Base-by-base conservation (phyloP, 2,888 invertebrate genomes). In the Gastracanthus pulcherrimus region DNA sequence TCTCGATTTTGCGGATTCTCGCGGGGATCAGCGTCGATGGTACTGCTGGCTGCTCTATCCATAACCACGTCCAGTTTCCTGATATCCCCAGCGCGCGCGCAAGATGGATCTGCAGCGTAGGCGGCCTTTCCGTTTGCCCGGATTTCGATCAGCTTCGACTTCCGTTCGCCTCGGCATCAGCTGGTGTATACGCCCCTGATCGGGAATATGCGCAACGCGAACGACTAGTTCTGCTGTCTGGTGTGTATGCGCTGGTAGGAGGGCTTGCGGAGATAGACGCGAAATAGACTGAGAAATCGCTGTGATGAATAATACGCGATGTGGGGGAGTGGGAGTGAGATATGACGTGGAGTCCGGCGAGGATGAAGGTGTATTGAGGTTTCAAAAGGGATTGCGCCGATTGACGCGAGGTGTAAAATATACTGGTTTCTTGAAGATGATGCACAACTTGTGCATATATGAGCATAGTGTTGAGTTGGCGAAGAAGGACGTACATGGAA, bases 61-160 rank as follows among this genome's bases (percentile, higher is more conserved):
- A 74, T 74, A 23, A 51, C 79, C 66, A 51, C 64, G 64, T 64
- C 64, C 64, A 48, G 48, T 45, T 45, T 45, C 45, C 48, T 9
- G 69, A 45, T 71, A 55, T 71, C 36, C 58, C 38, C 71, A 26
- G 26, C 48, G 23, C 36, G 9, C 38, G 7, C 36, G 36, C 62
- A 19, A n/a, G 41, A 69, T 45, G 74, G 41, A 62, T 60, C 29
- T 60, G 60, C 36, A 19, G 64, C n/a, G 64, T 31, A 19, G 36
- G 64, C 34, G 48, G 31, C 3, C 58, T 41, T 69, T 58, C 19
- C 45, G 67, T 69, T 45, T 26, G 60, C 31, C 77, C 69, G 70
- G 60, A 70, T 77, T 77, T 70, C 70, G 77, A 77, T 77, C 77
- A 77, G 48, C 38, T 48, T 34, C 77, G 16, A 45, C 70, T 77